Percentiles rank a stretch among this genome's conserved stretches.
phyloP scores from a whole-genome alignment of 2,113 vertebrate species.

The Ameiurus melas region DNA sequence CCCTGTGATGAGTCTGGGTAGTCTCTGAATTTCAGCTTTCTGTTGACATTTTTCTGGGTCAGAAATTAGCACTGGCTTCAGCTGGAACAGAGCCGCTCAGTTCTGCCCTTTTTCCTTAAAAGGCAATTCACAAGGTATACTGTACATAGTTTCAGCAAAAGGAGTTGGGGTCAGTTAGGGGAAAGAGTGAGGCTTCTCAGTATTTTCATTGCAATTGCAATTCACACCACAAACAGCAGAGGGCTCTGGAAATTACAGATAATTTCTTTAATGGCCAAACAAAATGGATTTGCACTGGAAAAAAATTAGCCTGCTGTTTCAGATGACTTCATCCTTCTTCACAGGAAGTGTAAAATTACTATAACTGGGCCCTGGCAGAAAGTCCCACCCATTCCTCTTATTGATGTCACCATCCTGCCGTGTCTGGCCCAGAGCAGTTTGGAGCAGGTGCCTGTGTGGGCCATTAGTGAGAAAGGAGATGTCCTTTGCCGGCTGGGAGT shows the following conservation, averaged over 20 bases:
- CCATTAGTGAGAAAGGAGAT: constrained; percentile 92
- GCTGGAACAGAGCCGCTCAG: not conserved
- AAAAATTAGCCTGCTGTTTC: not conserved
- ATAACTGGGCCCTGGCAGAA: constrained; percentile 88
- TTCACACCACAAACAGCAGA: constrained; percentile 3
- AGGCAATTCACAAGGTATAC: not conserved
- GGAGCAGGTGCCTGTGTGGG: constrained; percentile 86
- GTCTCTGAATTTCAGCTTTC: not conserved
- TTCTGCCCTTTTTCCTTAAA: not conserved
- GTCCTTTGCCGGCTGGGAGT: constrained; percentile 91
- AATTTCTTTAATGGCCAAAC: not conserved
- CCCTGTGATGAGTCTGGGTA: not conserved
- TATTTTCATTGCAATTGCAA: not conserved
- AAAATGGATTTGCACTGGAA: not conserved
- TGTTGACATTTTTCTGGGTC: not conserved
- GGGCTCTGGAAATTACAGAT: not conserved
- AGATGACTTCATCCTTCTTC: not conserved
- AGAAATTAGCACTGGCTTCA: not conserved
- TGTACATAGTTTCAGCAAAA: not conserved
- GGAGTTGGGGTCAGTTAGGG: not conserved
- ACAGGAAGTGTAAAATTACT: constrained; percentile 90
- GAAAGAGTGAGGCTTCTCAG: not conserved
- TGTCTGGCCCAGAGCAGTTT: constrained; percentile 72
- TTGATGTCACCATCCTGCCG: constrained; percentile 88
- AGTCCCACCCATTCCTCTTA: constrained; percentile 84